Percentiles rank a stretch among this genome's conserved stretches.
Conservation (phyloP, 1,140 invertebrate genomes). For the Akabosia matsudoensis region DNA sequence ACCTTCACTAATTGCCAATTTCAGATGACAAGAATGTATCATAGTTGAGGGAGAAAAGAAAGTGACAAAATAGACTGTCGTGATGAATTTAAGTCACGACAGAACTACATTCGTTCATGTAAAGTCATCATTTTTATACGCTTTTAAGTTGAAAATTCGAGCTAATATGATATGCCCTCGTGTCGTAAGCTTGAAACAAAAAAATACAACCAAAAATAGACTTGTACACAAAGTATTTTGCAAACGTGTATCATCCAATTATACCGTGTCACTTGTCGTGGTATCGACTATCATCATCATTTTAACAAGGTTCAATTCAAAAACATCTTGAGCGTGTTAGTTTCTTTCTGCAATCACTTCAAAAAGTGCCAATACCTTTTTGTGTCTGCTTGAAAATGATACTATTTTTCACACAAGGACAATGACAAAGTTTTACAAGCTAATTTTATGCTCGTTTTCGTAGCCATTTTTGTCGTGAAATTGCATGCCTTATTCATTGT, state of each 20-base stretch:
- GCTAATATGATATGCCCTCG: no score
- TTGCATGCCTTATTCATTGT: background rate
- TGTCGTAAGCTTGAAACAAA: no score
- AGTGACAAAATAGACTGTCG: slow-evolving; percentile 8
- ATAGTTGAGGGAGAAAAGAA: background rate
- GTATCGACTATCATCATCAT: background rate
- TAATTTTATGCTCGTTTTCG: background rate
- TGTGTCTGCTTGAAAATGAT: no score
- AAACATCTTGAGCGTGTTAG: no score
- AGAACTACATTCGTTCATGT: background rate
- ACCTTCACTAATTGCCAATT: slow-evolving; percentile 5
- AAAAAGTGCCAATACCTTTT: no score
- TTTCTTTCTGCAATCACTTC: no score
- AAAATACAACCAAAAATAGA: no score
- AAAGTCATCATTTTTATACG: background rate
- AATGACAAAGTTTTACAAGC: background rate
- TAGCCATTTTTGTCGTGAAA: background rate
- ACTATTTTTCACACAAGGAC: background rate
- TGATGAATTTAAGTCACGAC: slow-evolving; percentile 15
- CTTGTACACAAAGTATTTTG: background rate
- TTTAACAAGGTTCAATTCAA: background rate
- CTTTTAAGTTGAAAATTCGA: no score
- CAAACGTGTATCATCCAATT: slow-evolving; percentile 3
- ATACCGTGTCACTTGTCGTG: slow-evolving; percentile 7
- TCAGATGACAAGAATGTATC: background rate